Base-by-base conservation (phyloP, 2,888 invertebrate genomes). In the Leucoptera coffeella region DNA sequence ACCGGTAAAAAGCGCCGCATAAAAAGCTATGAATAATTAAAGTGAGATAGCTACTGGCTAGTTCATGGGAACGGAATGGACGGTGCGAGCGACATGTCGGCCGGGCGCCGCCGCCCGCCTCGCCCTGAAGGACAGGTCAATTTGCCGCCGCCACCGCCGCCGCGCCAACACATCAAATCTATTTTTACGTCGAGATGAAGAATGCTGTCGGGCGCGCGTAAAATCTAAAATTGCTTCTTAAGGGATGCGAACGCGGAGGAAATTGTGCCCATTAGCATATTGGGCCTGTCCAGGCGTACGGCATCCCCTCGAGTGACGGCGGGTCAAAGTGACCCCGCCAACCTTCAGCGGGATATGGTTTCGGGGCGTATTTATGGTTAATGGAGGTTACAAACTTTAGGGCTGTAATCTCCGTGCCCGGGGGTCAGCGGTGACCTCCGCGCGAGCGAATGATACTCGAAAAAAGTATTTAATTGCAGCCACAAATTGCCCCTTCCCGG, bases 21-120 rank as follows among this genome's bases (percentile, higher is more conserved):
- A 67, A 69, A 69, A 67, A 62, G 52, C 64, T 65, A 69, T 67
- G 67, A 69, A 69, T 69, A 69, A 69, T 69, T 69, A 67, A 69
- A 67, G 58, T 45, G 58, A 69, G 64, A 64, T 62, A 56, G 67
- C 62, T 60, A 56, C 62, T 57, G 62, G 64, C 60, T 65, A 60
- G 64, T 58, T 57, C 64, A 67, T 67, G 69, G 69, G 69, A 69
- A 67, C 58, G 55, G 61, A 58, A 54, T 62, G 58, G 54, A 53
- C 54, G 24, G 55, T 56, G 52, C 56, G 55, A n/a, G 58, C 56
- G 62, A 59, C 62, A 59, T 58, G 56, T 57, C 59, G 55, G 44
- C 49, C n/a, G n/a, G n/a, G n/a, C n/a, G n/a, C n/a, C n/a, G n/a
- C n/a, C n/a, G n/a, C n/a, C n/a, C n/a, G 44, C 40, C 6, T 17